These are phyloP conservation scores for Xiphydria camelus DNA, from an alignment of 2,888 invertebrate genomes.

Conservation along the genomic window DNA sequence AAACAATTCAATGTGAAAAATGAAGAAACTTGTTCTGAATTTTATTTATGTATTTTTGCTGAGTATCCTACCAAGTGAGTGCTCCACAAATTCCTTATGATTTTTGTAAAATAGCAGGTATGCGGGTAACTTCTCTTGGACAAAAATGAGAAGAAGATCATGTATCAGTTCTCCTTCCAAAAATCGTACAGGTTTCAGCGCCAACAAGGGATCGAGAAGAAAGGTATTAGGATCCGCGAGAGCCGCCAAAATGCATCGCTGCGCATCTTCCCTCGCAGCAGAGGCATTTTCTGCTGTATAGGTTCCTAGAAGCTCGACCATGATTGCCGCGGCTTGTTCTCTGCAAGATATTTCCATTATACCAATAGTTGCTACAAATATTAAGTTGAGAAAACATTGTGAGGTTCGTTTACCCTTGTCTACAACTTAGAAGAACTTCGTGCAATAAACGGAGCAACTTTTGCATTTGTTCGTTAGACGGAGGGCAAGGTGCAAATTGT, in stretches of 20 bases:
- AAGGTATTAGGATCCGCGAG: slow-evolving; percentile 94
- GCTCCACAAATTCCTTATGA: slow-evolving; percentile 87
- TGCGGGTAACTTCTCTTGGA: slow-evolving; percentile 89
- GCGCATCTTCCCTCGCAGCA: slow-evolving; percentile 95
- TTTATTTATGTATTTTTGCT: neutral
- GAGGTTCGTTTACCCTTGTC: slow-evolving; percentile 70
- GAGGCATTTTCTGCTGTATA: slow-evolving; percentile 97
- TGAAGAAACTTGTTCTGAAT: slow-evolving; percentile 6
- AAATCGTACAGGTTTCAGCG: slow-evolving; percentile 92
- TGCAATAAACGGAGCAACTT: slow-evolving; percentile 86
- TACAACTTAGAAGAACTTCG: slow-evolving; percentile 83
- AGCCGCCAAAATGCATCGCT: slow-evolving; percentile 93
- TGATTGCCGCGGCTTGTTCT: slow-evolving; percentile 91
- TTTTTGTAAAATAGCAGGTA: slow-evolving; percentile 91
- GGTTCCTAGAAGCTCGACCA: slow-evolving; percentile 94
- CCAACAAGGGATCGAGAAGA: slow-evolving; percentile 89
- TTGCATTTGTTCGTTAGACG: slow-evolving; percentile 88
- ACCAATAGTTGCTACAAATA: neutral
- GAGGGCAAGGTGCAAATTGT: slow-evolving; percentile 78
- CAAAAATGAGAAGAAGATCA: slow-evolving; percentile 91
- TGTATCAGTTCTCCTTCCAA: slow-evolving; percentile 94
- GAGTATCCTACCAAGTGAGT: slow-evolving; percentile 54
- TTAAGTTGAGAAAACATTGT: neutral
- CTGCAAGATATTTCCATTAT: slow-evolving; percentile 59
- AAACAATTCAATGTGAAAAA: slow-evolving; percentile 6